These are phyloP conservation scores for Conopomorpha cramerella DNA, from an alignment of 1,140 invertebrate genomes.

Conservation along the genomic window DNA sequence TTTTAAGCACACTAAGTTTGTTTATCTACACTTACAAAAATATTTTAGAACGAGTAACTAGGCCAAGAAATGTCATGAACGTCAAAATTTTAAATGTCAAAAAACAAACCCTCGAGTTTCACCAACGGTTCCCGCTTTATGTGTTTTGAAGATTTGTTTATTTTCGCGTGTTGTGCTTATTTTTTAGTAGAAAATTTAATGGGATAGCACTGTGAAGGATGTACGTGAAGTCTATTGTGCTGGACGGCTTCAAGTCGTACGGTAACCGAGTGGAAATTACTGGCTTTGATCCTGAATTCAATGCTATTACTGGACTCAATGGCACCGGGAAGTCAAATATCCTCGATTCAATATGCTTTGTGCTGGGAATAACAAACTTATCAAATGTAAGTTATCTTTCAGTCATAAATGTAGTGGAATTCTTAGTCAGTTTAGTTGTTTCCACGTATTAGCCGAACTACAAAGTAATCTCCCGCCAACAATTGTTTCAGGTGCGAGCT, in stretches of 20 bases:
- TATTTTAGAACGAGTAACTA: no score
- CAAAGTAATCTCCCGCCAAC: constrained; percentile 12
- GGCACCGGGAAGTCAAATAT: constrained; percentile 99
- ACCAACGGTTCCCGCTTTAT: constrained; percentile 15
- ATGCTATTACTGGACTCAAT: constrained; percentile 98
- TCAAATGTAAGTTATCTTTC: constrained; percentile 71
- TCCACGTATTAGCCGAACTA: no score
- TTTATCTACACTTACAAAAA: no score
- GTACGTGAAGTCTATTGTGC: constrained; percentile 92
- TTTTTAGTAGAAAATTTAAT: neutral
- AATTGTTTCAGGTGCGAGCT: constrained; percentile 80
- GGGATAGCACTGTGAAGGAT: constrained; percentile 58
- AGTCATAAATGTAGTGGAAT: constrained; percentile 3
- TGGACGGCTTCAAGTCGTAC: constrained; percentile 99
- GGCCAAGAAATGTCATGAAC: no score
- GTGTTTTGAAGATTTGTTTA: constrained; percentile 1
- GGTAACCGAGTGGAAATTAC: constrained; percentile 91
- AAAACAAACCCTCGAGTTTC: no score
- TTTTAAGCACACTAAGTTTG: no score
- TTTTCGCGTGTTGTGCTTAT: constrained; percentile 1
- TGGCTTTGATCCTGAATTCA: constrained; percentile 94
- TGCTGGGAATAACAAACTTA: constrained; percentile 95
- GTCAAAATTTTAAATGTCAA: no score
- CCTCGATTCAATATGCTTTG: constrained; percentile 97
- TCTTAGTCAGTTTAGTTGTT: no score